A percentile compares a stretch with the other conserved stretches of the same genome.
These are phyloP conservation scores for Sitta carolinensis DNA, from an alignment of 2,797 vertebrate genomes.

Conservation along the genomic window DNA sequence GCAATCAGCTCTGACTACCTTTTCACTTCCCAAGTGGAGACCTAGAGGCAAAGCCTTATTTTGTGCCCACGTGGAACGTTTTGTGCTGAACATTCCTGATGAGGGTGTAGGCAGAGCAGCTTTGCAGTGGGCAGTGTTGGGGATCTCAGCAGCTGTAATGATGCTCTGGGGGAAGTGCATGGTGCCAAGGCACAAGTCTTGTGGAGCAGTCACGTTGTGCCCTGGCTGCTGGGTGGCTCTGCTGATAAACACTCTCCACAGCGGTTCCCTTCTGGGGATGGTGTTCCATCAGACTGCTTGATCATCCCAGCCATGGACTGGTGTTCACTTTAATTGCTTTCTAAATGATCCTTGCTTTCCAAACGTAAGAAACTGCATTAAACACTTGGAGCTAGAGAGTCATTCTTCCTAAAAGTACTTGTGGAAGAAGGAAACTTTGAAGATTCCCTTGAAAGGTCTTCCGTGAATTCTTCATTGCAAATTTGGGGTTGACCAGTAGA, in stretches of 20 bases:
- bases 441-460: neutral
- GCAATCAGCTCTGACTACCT: neutral
- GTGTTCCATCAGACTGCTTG: neutral
- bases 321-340: neutral
- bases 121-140: neutral
- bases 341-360: neutral
- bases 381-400: neutral
- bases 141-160: neutral
- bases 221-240: neutral
- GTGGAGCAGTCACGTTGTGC: rapidly evolving
- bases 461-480: neutral
- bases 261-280: neutral
- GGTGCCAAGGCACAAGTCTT: neutral
- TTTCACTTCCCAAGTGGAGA: neutral
- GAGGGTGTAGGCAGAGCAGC: neutral
- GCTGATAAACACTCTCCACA: neutral
- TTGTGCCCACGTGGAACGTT: rapidly evolving
- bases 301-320: neutral
- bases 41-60: neutral
- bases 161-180: neutral
- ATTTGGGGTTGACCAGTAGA: neutral
- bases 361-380: neutral
- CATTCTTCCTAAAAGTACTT: neutral
- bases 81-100: neutral
- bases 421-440: neutral